These are phyloP conservation scores for Stictonetta naevosa DNA, from an alignment of 2,113 vertebrate species.

Conservation along the genomic window DNA sequence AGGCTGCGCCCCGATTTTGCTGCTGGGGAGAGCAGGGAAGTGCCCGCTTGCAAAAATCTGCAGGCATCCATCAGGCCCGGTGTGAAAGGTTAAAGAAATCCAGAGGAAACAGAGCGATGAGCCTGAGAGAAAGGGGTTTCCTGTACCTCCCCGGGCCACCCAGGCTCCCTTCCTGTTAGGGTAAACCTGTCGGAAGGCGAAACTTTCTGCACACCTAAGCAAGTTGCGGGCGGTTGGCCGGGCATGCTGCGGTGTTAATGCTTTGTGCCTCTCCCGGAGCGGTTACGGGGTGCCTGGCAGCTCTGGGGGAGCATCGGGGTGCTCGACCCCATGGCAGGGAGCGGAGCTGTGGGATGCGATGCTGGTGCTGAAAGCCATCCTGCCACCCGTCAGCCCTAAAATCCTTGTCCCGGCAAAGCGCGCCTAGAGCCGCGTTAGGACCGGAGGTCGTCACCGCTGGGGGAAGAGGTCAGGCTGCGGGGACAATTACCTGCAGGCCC, in stretches of 20 bases:
- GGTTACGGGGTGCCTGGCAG: background rate
- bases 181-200: background rate
- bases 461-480: background rate
- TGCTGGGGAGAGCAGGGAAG: background rate
- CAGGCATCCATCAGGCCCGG: conserved; percentile 42
- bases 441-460: background rate
- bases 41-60: background rate
- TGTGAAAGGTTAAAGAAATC: conserved; percentile 70
- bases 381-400: background rate
- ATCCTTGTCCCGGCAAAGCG: background rate
- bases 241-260: background rate
- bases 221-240: background rate
- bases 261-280: background rate
- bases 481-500: conserved; percentile 19
- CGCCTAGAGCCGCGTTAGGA: background rate
- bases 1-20: background rate
- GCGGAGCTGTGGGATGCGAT: background rate
- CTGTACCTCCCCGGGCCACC: conserved; percentile 51
- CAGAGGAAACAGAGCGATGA: conserved; percentile 54
- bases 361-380: background rate
- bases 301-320: background rate
- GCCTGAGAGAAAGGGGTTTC: conserved; percentile 47
- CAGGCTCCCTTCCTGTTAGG: conserved; percentile 43
- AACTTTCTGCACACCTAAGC: conserved; percentile 51
- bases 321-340: rapidly evolving